Evolutionary conservation across 2,888 invertebrate species (phyloP).

Genomic region (Drosophila lutescens): DNA sequence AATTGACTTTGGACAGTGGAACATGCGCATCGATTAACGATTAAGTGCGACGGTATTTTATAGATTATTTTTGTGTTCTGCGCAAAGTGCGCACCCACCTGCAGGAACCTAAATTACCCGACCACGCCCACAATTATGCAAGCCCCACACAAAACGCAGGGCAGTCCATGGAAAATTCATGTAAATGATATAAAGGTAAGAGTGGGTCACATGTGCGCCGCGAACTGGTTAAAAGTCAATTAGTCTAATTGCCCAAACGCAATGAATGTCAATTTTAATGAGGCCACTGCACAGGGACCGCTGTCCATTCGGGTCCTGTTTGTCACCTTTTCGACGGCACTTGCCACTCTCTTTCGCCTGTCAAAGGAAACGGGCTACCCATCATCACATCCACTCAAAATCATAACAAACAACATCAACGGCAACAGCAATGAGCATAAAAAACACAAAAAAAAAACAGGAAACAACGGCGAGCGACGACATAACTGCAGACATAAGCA

Average conservation of each 20-base stretch:
- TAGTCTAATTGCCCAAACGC: constrained; percentile 75
- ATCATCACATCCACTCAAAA: constrained; percentile 48
- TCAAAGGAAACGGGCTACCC: constrained; percentile 9
- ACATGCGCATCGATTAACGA: constrained; percentile 1
- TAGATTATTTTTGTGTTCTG: neutral
- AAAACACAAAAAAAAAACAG: no score
- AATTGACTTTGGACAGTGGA: neutral
- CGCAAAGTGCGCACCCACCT: neutral
- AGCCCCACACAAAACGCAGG: neutral
- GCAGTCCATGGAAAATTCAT: constrained; percentile 36
- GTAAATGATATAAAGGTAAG: neutral
- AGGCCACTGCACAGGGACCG: constrained; percentile 65
- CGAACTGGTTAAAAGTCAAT: constrained; percentile 75
- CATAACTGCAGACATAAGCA: constrained; percentile 19
- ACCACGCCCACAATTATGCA: constrained; percentile 12
- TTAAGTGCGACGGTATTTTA: constrained; percentile 4
- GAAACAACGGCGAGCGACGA: constrained; percentile 4
- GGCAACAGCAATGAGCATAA: constrained; percentile 40
- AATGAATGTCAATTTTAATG: constrained; percentile 78
- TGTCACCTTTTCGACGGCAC: constrained; percentile 4
- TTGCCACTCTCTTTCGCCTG: constrained; percentile 8
- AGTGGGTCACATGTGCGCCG: constrained; percentile 55
- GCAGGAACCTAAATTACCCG: constrained; percentile 17
- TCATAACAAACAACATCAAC: constrained; percentile 53
- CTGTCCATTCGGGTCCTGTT: neutral